Percentiles rank a stretch among this genome's conserved stretches.
phyloP scores from a whole-genome alignment of 1,140 invertebrate genomes.

The Aphis craccivora region DNA sequence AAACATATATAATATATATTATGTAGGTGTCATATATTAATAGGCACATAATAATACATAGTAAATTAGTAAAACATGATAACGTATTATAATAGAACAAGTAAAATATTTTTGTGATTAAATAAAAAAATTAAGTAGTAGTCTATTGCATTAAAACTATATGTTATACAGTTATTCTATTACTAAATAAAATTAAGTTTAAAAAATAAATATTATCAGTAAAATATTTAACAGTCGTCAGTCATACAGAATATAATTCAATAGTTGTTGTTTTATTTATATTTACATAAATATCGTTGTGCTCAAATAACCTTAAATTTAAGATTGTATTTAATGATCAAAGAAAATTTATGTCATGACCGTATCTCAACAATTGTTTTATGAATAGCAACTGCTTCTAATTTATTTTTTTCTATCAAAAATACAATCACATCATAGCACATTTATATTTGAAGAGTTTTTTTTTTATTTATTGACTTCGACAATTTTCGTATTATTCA shows the following conservation, averaged over 20 bases:
- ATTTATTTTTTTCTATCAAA: background rate
- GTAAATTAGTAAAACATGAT: background rate
- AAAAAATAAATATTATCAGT: background rate
- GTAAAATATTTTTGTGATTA: background rate
- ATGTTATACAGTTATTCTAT: background rate
- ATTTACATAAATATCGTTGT: background rate
- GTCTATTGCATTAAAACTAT: background rate
- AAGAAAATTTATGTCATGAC: slow-evolving; percentile 45
- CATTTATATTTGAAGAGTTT: background rate
- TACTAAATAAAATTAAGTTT: background rate
- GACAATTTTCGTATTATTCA: background rate
- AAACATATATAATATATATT: background rate
- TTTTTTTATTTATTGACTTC: background rate
- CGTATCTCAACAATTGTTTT: slow-evolving; percentile 43
- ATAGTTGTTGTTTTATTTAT: slow-evolving; percentile 31
- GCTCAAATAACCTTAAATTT: slow-evolving; percentile 32
- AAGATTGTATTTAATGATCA: background rate
- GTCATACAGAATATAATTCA: background rate
- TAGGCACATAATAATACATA: background rate
- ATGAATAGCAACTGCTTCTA: background rate
- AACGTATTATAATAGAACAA: background rate
- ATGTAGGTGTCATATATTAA: too few species aligned
- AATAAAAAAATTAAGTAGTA: background rate
- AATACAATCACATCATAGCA: background rate
- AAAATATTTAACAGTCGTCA: background rate